Conservation (phyloP, 2,797 vertebrate genomes). For the Nannoperca australis region DNA sequence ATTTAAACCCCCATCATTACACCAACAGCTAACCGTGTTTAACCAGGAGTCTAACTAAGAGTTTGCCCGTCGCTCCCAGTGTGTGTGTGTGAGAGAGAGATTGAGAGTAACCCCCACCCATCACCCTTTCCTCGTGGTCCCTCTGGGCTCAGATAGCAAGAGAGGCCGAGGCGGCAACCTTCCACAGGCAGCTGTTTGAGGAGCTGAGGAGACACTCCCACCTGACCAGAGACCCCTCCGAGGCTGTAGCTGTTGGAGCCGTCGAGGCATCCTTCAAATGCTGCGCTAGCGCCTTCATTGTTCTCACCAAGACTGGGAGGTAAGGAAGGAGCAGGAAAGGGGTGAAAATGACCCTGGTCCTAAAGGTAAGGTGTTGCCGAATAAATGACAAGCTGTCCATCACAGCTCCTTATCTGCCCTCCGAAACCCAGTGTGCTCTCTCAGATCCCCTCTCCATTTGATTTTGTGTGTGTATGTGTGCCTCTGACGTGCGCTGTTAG, state of each 20-base stretch:
- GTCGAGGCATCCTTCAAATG: slow-evolving; percentile 99
- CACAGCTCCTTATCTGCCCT: background rate
- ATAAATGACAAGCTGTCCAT: background rate
- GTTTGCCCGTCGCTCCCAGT: slow-evolving; percentile 57
- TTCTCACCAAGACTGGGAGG: slow-evolving; percentile 98
- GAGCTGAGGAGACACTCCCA: slow-evolving; percentile 92
- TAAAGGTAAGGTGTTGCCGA: slow-evolving; percentile 60
- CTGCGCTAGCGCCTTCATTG: slow-evolving; percentile 94
- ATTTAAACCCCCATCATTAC: background rate
- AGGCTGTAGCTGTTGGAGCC: slow-evolving; percentile 94
- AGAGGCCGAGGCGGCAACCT: slow-evolving; percentile 98
- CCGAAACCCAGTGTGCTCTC: background rate
- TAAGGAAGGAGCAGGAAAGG: slow-evolving; percentile 77
- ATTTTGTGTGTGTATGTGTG: slow-evolving; percentile 23
- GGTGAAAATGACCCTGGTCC: background rate
- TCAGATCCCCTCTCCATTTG: background rate
- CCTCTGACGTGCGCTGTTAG: slow-evolving; percentile 2
- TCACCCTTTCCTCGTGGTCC: slow-evolving; percentile 57
- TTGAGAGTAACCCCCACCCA: slow-evolving; percentile 70
- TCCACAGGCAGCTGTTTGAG: slow-evolving; percentile 97
- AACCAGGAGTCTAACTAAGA: slow-evolving; percentile 34
- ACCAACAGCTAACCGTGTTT: background rate
- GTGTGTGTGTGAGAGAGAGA: slow-evolving; percentile 42
- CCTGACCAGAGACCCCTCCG: slow-evolving; percentile 94
- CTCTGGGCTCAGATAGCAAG: slow-evolving; percentile 92